These are phyloP conservation scores for Lasaia peninsularis DNA, from an alignment of 1,140 invertebrate genomes.

Conservation along the genomic window DNA sequence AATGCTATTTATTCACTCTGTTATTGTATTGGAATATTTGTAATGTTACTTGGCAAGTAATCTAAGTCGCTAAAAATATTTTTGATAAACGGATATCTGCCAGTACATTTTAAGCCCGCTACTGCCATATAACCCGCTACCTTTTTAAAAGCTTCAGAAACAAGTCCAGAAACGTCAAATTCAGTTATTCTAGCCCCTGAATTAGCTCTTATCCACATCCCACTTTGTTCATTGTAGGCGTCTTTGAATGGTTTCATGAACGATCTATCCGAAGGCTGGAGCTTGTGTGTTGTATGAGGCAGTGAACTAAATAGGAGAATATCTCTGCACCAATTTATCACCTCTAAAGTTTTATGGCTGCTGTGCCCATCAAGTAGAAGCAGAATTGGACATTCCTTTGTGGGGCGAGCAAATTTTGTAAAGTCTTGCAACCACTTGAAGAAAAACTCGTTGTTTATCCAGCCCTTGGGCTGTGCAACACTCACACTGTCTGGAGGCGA, in stretches of 20 bases:
- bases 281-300: conserved; percentile 48
- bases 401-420: background rate
- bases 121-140: conserved; percentile 40
- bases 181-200: conserved; percentile 32
- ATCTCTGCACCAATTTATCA: conserved; percentile 45
- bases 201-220: conserved; percentile 46
- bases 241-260: conserved; percentile 59
- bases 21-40: conserved; percentile 27
- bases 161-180: conserved; percentile 45
- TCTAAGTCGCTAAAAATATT: conserved; percentile 38
- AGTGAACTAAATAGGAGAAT: conserved; percentile 50
- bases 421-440: conserved; percentile 13
- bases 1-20: background rate
- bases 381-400: conserved; percentile 7
- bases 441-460: conserved; percentile 25
- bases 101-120: conserved; percentile 44
- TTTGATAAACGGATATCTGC: conserved; percentile 41
- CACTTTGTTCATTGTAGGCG: conserved; percentile 38
- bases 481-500: conserved; percentile 50
- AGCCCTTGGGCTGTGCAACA: conserved; percentile 37
- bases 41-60: conserved; percentile 36
- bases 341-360: conserved; percentile 43
- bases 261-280: conserved; percentile 48
- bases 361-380: conserved; percentile 30
- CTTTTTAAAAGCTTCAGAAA: conserved; percentile 41